A percentile compares a stretch with the other conserved stretches of the same genome.
phyloP scores from a whole-genome alignment of 2,797 vertebrate genomes.

The Ceryle rudis region DNA sequence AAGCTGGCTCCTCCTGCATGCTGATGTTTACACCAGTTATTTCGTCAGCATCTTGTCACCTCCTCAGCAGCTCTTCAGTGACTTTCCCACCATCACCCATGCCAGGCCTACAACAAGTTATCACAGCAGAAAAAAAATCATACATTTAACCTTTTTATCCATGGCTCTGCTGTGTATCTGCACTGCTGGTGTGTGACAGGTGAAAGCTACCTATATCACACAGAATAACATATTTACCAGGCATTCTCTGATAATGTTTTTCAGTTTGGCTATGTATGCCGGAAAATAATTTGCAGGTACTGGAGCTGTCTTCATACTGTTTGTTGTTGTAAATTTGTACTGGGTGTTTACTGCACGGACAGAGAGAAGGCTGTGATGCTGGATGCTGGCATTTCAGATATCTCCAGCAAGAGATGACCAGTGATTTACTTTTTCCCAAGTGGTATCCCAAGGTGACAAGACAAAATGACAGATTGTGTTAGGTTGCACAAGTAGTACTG shows the following conservation, averaged over 20 bases:
- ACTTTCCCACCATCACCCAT: neutral
- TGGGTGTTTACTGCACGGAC: neutral
- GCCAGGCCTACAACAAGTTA: neutral
- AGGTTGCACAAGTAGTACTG: neutral
- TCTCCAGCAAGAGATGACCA: neutral
- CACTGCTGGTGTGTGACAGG: neutral
- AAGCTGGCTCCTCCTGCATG: neutral
- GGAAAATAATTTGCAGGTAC: neutral
- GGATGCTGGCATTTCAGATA: neutral
- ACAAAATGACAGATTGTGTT: neutral
- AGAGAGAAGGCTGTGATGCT: neutral
- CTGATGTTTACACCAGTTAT: neutral
- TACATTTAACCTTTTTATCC: neutral
- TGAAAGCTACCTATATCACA: neutral
- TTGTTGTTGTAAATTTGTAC: neutral
- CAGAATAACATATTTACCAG: neutral
- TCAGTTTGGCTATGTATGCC: neutral
- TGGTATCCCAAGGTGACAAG: neutral
- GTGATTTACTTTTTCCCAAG: neutral
- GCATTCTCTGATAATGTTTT: neutral
- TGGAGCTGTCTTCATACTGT: neutral
- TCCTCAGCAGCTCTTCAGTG: neutral
- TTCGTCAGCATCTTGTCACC: neutral
- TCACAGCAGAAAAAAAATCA: neutral
- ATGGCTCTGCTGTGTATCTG: neutral